These are phyloP conservation scores for Ammodytes marinus DNA, from an alignment of 2,113 vertebrate species.

Conservation along the genomic window DNA sequence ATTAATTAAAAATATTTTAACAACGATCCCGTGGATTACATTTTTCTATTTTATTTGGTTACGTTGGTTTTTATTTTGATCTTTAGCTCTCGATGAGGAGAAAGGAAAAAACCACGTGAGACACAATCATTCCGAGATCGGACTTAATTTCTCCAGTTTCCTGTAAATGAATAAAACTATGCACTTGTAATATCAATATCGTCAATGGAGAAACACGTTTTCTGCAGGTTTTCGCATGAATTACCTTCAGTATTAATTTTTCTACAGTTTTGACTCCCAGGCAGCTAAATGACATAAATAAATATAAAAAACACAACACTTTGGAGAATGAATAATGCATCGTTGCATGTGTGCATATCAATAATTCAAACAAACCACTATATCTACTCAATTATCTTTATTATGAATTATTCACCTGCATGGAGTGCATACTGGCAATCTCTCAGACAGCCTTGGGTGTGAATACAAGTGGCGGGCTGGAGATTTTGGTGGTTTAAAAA, in stretches of 20 bases:
- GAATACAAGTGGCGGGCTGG: slow-evolving; percentile 61
- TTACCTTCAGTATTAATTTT: slow-evolving; percentile 39
- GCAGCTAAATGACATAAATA: slow-evolving; percentile 82
- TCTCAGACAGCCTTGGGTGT: slow-evolving; percentile 65
- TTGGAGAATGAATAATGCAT: slow-evolving; percentile 92
- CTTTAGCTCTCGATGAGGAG: not conserved
- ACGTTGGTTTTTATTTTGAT: not conserved
- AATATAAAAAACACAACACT: slow-evolving; percentile 88
- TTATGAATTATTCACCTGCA: slow-evolving; percentile 92
- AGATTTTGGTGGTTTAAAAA: slow-evolving; percentile 53
- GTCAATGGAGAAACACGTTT: not conserved
- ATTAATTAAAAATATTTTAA: too few species aligned
- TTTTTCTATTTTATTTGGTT: not conserved
- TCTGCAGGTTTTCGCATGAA: slow-evolving; percentile 22
- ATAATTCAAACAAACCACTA: slow-evolving; percentile 94
- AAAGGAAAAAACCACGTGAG: not conserved
- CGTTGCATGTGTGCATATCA: slow-evolving; percentile 91
- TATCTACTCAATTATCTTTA: slow-evolving; percentile 97
- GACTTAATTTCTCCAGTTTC: not conserved
- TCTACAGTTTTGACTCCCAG: slow-evolving; percentile 46
- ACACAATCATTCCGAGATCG: not conserved
- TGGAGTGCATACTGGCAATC: slow-evolving; percentile 71
- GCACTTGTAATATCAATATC: not conserved
- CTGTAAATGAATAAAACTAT: slow-evolving; percentile 12
- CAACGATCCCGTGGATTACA: not conserved